phyloP scores from a whole-genome alignment of 2,888 invertebrate species.

The Agonum fuliginosum region DNA sequence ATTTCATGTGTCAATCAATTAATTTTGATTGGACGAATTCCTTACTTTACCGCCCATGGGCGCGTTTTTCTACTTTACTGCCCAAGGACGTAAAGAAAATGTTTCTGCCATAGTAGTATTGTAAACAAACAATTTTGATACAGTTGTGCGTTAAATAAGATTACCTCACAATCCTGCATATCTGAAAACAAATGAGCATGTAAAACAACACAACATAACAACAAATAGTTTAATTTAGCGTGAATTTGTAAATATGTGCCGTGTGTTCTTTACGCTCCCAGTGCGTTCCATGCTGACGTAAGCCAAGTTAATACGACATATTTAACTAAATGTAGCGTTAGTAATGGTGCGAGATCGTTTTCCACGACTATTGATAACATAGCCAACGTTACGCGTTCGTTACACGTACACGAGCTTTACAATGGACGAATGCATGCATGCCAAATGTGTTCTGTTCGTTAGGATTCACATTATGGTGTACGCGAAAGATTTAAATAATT shows the following conservation, averaged over 20 bases:
- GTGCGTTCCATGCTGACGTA: slow-evolving; percentile 1
- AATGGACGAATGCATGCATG: slow-evolving; percentile 18
- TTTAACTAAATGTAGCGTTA: slow-evolving; percentile 42
- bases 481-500: neutral
- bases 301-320: slow-evolving; percentile 31
- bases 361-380: slow-evolving; percentile 28
- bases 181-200: neutral
- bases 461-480: neutral
- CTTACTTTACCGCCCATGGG: no score
- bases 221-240: slow-evolving; percentile 23
- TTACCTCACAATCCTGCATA: neutral
- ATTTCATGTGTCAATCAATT: no score
- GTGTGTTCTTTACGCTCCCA: slow-evolving; percentile 20
- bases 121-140: no score
- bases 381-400: no score
- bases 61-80: no score
- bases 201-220: no score
- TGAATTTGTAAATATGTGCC: slow-evolving; percentile 34
- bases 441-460: slow-evolving; percentile 18
- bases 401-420: neutral
- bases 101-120: no score
- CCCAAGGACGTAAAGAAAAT: no score
- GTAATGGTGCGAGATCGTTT: slow-evolving; percentile 20
- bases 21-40: no score
- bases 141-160: no score